These are phyloP conservation scores for Pissodes strobi DNA, from an alignment of 1,140 invertebrate species.

Conservation along the genomic window DNA sequence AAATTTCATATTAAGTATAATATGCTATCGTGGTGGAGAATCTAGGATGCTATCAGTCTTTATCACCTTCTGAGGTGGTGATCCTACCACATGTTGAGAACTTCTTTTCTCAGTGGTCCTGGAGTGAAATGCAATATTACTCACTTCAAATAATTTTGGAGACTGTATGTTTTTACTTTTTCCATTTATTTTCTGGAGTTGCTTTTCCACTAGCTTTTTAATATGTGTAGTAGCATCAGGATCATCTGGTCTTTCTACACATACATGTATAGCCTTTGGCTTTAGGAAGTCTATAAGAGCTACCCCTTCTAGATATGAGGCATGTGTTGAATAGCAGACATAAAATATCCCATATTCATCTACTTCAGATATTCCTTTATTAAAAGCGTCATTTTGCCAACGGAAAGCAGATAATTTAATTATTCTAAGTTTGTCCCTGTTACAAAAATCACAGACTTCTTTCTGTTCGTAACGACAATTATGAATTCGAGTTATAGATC, in stretches of 20 bases:
- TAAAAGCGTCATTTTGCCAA: conserved; percentile 57
- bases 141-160: conserved; percentile 32
- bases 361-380: conserved; percentile 42
- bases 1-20: too few species aligned
- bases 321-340: conserved; percentile 69
- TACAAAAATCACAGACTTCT: conserved; percentile 42
- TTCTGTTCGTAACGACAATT: conserved; percentile 36
- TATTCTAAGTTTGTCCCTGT: conserved; percentile 47
- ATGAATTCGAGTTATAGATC: conserved; percentile 56
- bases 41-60: conserved; percentile 13
- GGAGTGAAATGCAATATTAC: not conserved
- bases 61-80: not conserved
- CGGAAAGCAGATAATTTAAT: conserved; percentile 60
- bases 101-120: not conserved
- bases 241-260: conserved; percentile 53
- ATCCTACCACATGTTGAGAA: not conserved
- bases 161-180: not conserved
- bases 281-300: conserved; percentile 61
- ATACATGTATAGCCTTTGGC: conserved; percentile 59
- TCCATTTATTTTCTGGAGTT: conserved; percentile 43
- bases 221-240: conserved; percentile 34
- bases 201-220: conserved; percentile 36
- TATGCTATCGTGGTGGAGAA: conserved; percentile 25
- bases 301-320: conserved; percentile 63
- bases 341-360: conserved; percentile 50